Conservation (phyloP, 2,113 vertebrate genomes). For the Pan troglodytes region NHGRI_mPanTro3-v2.1_pri NC_086015.1:73583501-73584000, state of each 20-base stretch:
- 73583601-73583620: accelerated
- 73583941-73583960: conserved; percentile 16
- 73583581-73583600: background rate
- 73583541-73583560: background rate
- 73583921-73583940: background rate
- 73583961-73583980: background rate
- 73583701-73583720: background rate
- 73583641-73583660: background rate
- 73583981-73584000: background rate
- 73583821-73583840: background rate
- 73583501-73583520: background rate
- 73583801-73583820: accelerated
- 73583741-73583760: background rate
- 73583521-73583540: background rate
- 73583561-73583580: background rate
- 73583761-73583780: background rate
- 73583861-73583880: conserved; percentile 30
- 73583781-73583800: background rate
- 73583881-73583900: background rate
- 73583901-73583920: conserved; percentile 12
- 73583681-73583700: background rate
- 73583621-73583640: background rate
- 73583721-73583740: background rate
- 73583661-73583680: background rate
- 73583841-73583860: background rate